These are phyloP conservation scores for Falco punctatus DNA, from an alignment of 2,113 vertebrate genomes.

Conservation along the genomic window DNA sequence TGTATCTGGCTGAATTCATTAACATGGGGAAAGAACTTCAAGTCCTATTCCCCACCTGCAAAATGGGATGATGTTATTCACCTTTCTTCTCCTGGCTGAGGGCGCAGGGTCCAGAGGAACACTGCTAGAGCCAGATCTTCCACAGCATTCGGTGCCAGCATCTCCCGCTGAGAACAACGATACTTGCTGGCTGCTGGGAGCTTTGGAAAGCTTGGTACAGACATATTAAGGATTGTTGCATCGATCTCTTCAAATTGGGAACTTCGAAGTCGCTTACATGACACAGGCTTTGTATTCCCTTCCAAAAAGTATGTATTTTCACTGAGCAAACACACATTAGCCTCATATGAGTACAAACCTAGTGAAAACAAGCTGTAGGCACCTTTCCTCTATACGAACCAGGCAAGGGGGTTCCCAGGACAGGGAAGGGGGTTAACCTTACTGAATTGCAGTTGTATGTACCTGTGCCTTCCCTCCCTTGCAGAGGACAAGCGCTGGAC, in stretches of 20 bases:
- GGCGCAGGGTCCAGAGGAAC: not conserved
- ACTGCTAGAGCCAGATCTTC: not conserved
- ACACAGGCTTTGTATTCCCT: not conserved
- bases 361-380: not conserved
- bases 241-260: not conserved
- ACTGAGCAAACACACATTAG: not conserved
- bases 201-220: not conserved
- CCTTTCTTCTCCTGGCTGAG: not conserved
- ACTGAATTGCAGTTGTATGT: fast-evolving
- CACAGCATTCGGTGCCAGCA: not conserved
- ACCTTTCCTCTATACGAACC: not conserved
- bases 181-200: not conserved
- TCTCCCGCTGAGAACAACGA: not conserved
- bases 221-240: not conserved
- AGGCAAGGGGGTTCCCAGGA: not conserved
- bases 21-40: not conserved
- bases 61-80: fast-evolving
- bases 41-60: not conserved
- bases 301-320: not conserved
- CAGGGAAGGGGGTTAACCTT: not conserved
- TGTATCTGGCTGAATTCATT: not conserved
- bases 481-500: not conserved
- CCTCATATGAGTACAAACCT: not conserved
- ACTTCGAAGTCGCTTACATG: not conserved
- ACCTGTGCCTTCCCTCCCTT: not conserved